A percentile compares a stretch with the other conserved stretches of the same genome.
Conservation (phyloP, 2,888 invertebrate species). For the Drosophila barbarae region DNA sequence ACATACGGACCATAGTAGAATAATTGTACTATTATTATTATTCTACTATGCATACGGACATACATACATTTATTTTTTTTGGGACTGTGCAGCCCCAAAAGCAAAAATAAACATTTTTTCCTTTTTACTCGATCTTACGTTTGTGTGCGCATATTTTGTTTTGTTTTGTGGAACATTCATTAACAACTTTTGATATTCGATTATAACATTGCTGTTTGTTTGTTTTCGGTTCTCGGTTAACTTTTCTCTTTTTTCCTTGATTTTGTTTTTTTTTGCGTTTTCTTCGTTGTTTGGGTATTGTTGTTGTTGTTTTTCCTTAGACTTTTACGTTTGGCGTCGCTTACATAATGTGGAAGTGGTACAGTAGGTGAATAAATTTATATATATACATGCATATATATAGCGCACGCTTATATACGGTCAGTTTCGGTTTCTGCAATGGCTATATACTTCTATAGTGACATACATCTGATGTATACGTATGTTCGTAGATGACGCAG, state of each 20-base stretch:
- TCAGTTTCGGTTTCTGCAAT: constrained; percentile 15
- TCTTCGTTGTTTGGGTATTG: constrained; percentile 30
- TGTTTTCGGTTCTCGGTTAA: constrained; percentile 49
- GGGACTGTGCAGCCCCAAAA: constrained; percentile 20
- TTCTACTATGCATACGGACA: not conserved
- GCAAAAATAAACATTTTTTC: constrained; percentile 25
- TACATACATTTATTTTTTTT: constrained; percentile 17
- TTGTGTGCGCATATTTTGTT: constrained; percentile 43
- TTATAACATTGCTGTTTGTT: constrained; percentile 71
- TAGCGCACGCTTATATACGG: constrained; percentile 27
- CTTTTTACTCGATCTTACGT: constrained; percentile 31
- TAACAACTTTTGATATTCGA: constrained; percentile 49
- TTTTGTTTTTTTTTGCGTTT: constrained; percentile 47
- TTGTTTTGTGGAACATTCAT: constrained; percentile 59
- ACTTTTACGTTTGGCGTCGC: constrained; percentile 55
- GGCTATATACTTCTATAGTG: constrained; percentile 26
- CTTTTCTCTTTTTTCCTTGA: constrained; percentile 38
- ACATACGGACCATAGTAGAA: not conserved
- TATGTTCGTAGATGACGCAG: constrained; percentile 25
- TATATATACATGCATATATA: constrained; percentile 59
- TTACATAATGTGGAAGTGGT: constrained; percentile 69
- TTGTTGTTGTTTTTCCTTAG: constrained; percentile 49
- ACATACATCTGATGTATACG: constrained; percentile 34
- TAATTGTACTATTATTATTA: too few relatives aligned
- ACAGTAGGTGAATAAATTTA: constrained; percentile 67